Evolutionary conservation across 1,140 invertebrate genomes (phyloP).

Genomic region (Gonioctena quinquepunctata): DNA sequence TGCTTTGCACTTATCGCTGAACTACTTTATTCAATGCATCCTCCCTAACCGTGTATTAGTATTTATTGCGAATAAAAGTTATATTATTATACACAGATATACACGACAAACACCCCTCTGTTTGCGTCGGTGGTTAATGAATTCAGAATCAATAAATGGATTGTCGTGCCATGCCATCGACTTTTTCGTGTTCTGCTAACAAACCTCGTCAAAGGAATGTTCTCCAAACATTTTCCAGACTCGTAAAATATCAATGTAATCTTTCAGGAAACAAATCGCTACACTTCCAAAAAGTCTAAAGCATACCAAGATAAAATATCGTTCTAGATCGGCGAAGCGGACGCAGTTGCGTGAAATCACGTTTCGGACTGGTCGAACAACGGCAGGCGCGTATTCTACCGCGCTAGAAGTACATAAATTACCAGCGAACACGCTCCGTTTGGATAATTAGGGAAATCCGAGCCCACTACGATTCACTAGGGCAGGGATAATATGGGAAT

Average conservation of each 20-base stretch:
- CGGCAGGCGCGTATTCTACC: conserved; percentile 11
- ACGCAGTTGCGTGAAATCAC: conserved; percentile 10
- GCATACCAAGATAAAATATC: background rate
- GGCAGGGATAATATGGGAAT: conserved; percentile 14
- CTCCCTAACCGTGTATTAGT: no score
- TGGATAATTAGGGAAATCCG: conserved; percentile 31
- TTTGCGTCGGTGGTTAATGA: no score
- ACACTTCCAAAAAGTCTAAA: background rate
- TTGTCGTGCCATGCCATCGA: no score
- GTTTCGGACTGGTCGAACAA: conserved; percentile 27
- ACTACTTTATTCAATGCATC: no score
- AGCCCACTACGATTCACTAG: conserved; percentile 19
- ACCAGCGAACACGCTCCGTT: conserved; percentile 27
- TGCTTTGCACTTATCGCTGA: no score
- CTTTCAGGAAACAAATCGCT: background rate
- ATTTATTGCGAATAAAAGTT: no score
- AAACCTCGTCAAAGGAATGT: background rate
- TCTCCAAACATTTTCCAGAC: background rate
- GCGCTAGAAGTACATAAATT: conserved; percentile 29
- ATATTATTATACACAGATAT: no score
- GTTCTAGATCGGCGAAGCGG: background rate
- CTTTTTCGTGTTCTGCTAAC: no score
- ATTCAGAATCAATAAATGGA: no score
- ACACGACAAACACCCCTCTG: no score
- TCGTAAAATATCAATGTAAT: background rate